A percentile compares a stretch with the other conserved stretches of the same genome.
Evolutionary conservation across 37 sponge, comb jelly and placozoan species (phyloP).

Genomic region (Ephydatia muelleri): DNA sequence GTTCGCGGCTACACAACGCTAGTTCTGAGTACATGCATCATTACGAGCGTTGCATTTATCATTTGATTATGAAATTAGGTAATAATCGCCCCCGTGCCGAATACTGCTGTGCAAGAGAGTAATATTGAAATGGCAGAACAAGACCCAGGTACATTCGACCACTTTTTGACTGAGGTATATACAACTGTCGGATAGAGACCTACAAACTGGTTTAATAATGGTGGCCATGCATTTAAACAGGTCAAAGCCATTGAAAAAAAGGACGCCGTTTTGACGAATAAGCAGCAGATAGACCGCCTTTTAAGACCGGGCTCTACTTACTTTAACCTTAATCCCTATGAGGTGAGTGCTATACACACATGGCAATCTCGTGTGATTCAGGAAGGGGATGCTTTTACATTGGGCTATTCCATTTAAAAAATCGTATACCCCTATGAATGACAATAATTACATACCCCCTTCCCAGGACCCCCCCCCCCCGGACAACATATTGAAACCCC

Average conservation of each 20-base stretch:
- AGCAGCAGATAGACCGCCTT: constrained; percentile 92
- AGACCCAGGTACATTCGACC: background rate
- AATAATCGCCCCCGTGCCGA: background rate
- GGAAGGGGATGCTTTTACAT: too few species aligned
- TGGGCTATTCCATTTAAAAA: too few species aligned
- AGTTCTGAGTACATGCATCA: background rate
- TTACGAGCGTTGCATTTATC: background rate
- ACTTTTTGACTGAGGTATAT: constrained; percentile 57
- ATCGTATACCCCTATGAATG: too few species aligned
- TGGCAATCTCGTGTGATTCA: too few species aligned
- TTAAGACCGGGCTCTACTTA: constrained; percentile 89
- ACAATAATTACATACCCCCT: too few species aligned
- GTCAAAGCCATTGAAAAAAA: constrained; percentile 94
- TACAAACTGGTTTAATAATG: too few species aligned
- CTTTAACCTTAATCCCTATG: constrained; percentile 95
- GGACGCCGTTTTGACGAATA: constrained; percentile 87
- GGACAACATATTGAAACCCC: too few species aligned
- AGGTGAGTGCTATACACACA: constrained; percentile 45
- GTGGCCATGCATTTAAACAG: constrained; percentile 11
- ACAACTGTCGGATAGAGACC: too few species aligned
- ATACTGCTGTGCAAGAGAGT: background rate
- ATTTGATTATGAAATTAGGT: background rate
- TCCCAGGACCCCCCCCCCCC: too few species aligned
- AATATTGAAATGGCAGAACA: too few species aligned
- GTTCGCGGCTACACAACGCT: too few species aligned